Conservation (phyloP, 2,888 invertebrate genomes). For the Ochropacha duplaris region DNA sequence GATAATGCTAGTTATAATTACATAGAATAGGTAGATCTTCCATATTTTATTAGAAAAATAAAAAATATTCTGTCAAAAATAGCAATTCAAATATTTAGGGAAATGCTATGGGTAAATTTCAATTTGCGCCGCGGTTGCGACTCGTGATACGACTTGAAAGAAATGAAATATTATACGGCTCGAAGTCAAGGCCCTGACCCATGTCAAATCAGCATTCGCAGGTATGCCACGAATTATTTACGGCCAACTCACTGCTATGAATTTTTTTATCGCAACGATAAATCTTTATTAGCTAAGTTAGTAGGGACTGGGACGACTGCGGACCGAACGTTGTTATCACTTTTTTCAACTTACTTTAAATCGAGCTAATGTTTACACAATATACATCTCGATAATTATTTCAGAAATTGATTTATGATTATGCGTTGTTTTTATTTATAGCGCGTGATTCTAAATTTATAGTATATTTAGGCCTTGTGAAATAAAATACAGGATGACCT, state of each 20-base stretch:
- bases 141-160: conserved; percentile 65
- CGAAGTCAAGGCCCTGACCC: conserved; percentile 64
- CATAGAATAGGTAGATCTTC: too few relatives aligned
- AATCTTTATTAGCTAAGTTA: conserved; percentile 74
- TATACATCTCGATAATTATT: not conserved
- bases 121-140: conserved; percentile 67
- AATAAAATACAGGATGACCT: too few relatives aligned
- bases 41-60: too few relatives aligned
- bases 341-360: conserved; percentile 13
- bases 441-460: too few relatives aligned
- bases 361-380: not conserved
- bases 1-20: too few relatives aligned
- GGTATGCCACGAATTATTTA: conserved; percentile 79
- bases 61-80: too few relatives aligned
- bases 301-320: conserved; percentile 39
- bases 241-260: conserved; percentile 72
- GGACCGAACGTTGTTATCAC: conserved; percentile 27
- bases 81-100: conserved; percentile 38
- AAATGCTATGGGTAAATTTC: conserved; percentile 59
- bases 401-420: not conserved
- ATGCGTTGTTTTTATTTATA: too few relatives aligned
- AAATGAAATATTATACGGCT: conserved; percentile 75
- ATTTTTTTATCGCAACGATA: conserved; percentile 73
- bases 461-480: too few relatives aligned
- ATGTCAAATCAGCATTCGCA: conserved; percentile 80